Conservation (phyloP, 2,113 vertebrate genomes). For the Perca flavescens region DNA sequence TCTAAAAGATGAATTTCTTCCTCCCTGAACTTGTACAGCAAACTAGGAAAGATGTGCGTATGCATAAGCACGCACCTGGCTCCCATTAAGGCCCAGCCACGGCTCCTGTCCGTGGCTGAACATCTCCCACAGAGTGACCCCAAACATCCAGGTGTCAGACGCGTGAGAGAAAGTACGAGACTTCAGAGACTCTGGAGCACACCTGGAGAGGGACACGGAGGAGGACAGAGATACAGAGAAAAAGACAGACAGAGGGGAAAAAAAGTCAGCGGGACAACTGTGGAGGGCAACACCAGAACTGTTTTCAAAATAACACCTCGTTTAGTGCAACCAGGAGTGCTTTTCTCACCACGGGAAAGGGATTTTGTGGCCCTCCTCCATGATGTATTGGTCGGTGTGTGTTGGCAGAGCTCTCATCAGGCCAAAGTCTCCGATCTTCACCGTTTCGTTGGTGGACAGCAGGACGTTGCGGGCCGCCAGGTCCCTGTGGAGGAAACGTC, state of each 20-base stretch:
- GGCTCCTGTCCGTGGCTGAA: slow-evolving; percentile 98
- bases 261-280: not conserved
- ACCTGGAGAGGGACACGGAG: slow-evolving; percentile 83
- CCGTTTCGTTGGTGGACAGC: slow-evolving; percentile 91
- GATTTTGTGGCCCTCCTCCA: slow-evolving; percentile 99
- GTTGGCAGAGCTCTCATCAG: slow-evolving; percentile 97
- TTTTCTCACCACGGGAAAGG: slow-evolving; percentile 95
- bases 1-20: not conserved
- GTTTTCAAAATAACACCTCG: not conserved
- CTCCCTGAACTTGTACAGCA: not conserved
- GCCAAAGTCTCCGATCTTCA: slow-evolving; percentile 98
- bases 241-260: not conserved
- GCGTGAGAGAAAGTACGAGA: slow-evolving; percentile 96
- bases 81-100: slow-evolving; percentile 96
- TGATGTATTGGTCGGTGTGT: slow-evolving; percentile 96
- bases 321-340: fast-evolving
- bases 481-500: slow-evolving; percentile 96
- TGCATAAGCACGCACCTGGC: slow-evolving; percentile 86
- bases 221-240: fast-evolving
- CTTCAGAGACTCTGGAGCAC: slow-evolving; percentile 97
- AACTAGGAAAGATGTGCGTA: not conserved
- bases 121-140: slow-evolving; percentile 98
- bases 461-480: slow-evolving; percentile 96
- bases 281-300: not conserved
- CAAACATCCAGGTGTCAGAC: slow-evolving; percentile 99